These are phyloP conservation scores for Lucifuga dentata DNA, from an alignment of 2,113 vertebrate species.

Conservation along the genomic window DNA sequence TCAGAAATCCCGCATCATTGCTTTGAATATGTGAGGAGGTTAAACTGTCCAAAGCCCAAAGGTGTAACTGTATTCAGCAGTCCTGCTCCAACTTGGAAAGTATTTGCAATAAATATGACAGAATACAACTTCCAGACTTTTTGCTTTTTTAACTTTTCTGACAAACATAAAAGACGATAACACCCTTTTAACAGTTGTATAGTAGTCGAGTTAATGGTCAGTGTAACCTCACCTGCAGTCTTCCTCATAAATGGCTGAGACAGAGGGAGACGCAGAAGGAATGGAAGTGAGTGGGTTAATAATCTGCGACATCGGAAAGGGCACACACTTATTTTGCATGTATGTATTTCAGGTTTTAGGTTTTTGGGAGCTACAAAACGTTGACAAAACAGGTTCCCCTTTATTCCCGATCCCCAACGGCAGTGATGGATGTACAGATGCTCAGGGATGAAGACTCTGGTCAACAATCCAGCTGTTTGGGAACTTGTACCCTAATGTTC, in stretches of 20 bases:
- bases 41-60: constrained; percentile 32
- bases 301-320: constrained; percentile 51
- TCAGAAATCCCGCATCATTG: constrained; percentile 55
- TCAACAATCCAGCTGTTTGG: constrained; percentile 27
- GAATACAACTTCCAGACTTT: constrained; percentile 45
- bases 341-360: constrained; percentile 34
- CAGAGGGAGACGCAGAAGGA: constrained; percentile 45
- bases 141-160: constrained; percentile 48
- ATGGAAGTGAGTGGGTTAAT: constrained; percentile 22
- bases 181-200: constrained; percentile 41
- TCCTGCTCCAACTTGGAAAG: constrained; percentile 23
- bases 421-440: constrained; percentile 74
- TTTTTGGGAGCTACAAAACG: constrained; percentile 69
- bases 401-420: constrained; percentile 48
- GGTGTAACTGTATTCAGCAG: constrained; percentile 14
- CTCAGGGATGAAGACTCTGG: constrained; percentile 47
- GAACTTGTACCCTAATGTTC: constrained; percentile 5
- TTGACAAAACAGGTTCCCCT: constrained; percentile 39
- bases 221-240: neutral
- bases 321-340: constrained; percentile 63
- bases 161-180: constrained; percentile 63
- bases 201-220: constrained; percentile 24
- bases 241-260: constrained; percentile 32
- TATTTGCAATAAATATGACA: constrained; percentile 50
- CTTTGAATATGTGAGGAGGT: constrained; percentile 47